Percentiles rank a stretch among this genome's conserved stretches.
Evolutionary conservation across 53 echinoderm and acorn worm genomes (phyloP).

Genomic region (Paelopatides confundens): DNA sequence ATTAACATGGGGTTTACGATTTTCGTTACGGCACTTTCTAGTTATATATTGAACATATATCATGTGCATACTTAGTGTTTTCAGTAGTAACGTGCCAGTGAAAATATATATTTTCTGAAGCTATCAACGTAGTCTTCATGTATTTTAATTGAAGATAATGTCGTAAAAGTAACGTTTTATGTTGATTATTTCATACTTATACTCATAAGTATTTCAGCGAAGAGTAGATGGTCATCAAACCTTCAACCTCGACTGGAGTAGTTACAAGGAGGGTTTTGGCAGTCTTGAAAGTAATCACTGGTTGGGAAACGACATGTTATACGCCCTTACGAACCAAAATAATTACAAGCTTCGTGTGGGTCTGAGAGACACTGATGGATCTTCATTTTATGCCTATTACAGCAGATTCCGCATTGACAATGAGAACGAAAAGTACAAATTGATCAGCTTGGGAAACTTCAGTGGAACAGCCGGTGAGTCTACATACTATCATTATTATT

Average conservation of each 20-base stretch:
- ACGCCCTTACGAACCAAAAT: background rate
- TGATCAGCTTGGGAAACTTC: background rate
- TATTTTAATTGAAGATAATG: too few relatives aligned
- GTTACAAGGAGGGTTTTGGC: background rate
- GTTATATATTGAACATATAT: too few relatives aligned
- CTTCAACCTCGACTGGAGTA: background rate
- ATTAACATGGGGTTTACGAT: too few relatives aligned
- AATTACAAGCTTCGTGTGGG: background rate
- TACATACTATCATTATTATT: too few relatives aligned
- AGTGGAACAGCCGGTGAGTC: too few relatives aligned
- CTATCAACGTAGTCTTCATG: too few relatives aligned
- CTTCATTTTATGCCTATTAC: background rate
- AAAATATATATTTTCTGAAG: too few relatives aligned
- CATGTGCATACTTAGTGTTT: too few relatives aligned
- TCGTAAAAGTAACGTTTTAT: too few relatives aligned
- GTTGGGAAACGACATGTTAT: background rate
- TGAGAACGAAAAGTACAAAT: background rate
- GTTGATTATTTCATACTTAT: too few relatives aligned
- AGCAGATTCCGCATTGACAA: background rate
- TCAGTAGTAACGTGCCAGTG: too few relatives aligned
- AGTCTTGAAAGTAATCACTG: background rate
- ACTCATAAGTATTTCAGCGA: conserved; percentile 2
- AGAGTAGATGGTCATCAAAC: background rate
- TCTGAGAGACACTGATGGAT: background rate
- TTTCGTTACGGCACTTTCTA: too few relatives aligned